Evolutionary conservation across 1,140 invertebrate species (phyloP), one percentile per base, ranked within the genome.

Genomic region (Mycetomoellerius zeteki): DNA sequence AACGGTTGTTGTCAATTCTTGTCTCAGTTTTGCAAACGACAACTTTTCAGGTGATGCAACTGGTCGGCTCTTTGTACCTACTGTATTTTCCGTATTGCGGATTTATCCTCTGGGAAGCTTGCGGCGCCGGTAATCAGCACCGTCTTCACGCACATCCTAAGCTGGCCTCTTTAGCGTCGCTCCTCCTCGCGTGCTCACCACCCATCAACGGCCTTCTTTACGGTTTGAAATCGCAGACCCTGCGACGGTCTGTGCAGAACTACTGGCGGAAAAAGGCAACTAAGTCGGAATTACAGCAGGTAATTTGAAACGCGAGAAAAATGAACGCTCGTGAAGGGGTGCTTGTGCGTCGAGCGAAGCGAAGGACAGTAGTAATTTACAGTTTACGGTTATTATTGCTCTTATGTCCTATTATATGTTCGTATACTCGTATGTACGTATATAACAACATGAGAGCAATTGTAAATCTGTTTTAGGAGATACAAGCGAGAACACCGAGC

Each of bases 201-300:
- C 96, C 96, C 0, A 95, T 98, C 43, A 98, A 98, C 91, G 97
- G 97, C 4, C 96, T 98, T 33, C 94, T 98, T 10, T 98, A 98
- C 93, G 97, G 97, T 24, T 96, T 98, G 62, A 97, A 97, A 92
- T 98, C 97, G 92, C 97, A 97, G 94, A 96, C 96, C 0, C 93
- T 97, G 16, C 95, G 96, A 86, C 97, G 97, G 92, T 97, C 97
- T 47, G 96, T 98, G 80, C 96, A 97, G 88, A 98, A 98, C 90
- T 98, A 98, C 92, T 97, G 97, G 96, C 95, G 97, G n/a, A 98
- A 98, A 94, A 96, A 98, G 94, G 96, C 97, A 93, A 97, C 97
- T 1, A 97, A 97, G 92, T 97, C 96, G 88, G 97, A 98, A 92
- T 96, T 98, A 50, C 97, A 97, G 87, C 97, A 97, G 93, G 97